A percentile compares a stretch with the other conserved stretches of the same genome.
Conservation (phyloP, 2,888 invertebrate genomes). For the Autographa gamma region DNA sequence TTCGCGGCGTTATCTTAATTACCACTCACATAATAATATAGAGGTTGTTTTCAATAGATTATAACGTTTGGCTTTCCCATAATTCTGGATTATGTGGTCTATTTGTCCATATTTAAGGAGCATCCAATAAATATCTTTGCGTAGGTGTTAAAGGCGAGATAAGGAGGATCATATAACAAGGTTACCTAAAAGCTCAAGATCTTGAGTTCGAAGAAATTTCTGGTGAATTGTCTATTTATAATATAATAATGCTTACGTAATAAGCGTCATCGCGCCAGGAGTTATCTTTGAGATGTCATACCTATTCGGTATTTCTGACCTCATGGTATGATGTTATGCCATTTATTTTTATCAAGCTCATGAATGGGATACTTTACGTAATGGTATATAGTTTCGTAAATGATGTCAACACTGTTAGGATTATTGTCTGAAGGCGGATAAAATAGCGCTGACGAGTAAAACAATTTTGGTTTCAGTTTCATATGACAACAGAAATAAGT, state of each 20-base stretch:
- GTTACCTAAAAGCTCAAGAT: background rate
- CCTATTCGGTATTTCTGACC: conserved; percentile 31
- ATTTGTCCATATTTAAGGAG: background rate
- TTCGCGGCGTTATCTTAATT: background rate
- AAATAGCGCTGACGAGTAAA: conserved; percentile 1
- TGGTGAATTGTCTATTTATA: conserved; percentile 1
- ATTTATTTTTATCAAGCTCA: conserved; percentile 37
- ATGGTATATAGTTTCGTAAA: conserved; percentile 32
- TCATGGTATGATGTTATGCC: conserved; percentile 34
- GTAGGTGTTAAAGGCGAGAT: background rate
- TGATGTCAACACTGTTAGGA: conserved; percentile 51
- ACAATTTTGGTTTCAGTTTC: background rate
- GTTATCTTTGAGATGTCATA: background rate
- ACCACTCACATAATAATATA: background rate
- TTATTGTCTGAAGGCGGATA: conserved; percentile 43
- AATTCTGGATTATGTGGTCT: background rate
- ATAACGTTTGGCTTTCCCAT: conserved; percentile 1
- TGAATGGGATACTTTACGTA: conserved; percentile 42
- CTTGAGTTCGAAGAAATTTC: background rate
- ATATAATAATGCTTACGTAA: background rate
- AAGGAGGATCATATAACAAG: background rate
- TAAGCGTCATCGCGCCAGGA: background rate
- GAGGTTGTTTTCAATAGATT: background rate
- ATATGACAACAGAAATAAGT: background rate
- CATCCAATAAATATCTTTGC: background rate